Percentiles rank a stretch among this genome's conserved stretches.
These are phyloP conservation scores for Drosophila nr. fundita DNA, from an alignment of 2,888 invertebrate genomes.

Conservation along the genomic window DNA sequence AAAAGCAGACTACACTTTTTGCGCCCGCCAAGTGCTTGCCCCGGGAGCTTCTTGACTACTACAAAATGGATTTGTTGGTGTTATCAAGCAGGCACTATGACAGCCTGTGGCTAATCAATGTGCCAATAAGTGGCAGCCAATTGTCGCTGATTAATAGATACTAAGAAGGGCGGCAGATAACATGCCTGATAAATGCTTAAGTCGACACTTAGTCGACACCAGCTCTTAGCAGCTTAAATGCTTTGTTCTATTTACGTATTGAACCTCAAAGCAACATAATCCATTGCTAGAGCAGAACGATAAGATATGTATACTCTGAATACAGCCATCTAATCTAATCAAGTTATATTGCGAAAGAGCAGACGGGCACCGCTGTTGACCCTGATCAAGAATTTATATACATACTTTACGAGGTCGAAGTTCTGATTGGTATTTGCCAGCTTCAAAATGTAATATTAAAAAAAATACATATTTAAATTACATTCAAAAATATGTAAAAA, in stretches of 20 bases:
- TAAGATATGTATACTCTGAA: neutral
- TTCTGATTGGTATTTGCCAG: neutral
- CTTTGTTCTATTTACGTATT: neutral
- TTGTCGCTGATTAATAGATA: conserved; percentile 49
- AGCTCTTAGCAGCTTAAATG: neutral
- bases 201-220: conserved; percentile 15
- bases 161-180: conserved; percentile 27
- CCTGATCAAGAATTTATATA: neutral
- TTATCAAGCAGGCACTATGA: conserved; percentile 39
- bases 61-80: conserved; percentile 34
- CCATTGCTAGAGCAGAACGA: neutral
- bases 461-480: too few species aligned
- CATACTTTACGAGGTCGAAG: neutral
- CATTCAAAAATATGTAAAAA: too few species aligned
- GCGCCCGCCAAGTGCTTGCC: conserved; percentile 22
- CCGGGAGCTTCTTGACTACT: conserved; percentile 16
- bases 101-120: conserved; percentile 61
- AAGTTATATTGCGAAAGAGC: neutral
- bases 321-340: neutral
- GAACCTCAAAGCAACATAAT: neutral
- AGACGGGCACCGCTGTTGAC: neutral
- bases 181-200: conserved; percentile 22
- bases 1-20: conserved; percentile 51
- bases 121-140: conserved; percentile 53
- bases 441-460: neutral